Evolutionary conservation across 2,797 vertebrate species (phyloP), one percentile per base, ranked within the genome.

Genomic region (Calcarius lapponicus): DNA sequence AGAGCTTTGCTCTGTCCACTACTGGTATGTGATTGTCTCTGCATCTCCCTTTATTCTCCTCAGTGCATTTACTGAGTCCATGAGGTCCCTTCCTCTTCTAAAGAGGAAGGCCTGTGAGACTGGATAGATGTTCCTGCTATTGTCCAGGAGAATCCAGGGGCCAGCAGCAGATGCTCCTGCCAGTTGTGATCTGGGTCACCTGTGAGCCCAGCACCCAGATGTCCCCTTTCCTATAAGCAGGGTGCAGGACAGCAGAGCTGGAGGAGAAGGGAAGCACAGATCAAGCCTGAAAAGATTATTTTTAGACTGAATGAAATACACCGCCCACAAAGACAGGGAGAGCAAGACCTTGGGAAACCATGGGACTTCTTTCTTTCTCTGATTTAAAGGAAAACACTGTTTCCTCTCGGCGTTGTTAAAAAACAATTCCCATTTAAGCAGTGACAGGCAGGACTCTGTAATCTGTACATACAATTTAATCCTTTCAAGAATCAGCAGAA

Each of bases 381-480:
- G 51, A 84, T 88, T 96, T 93, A 88, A 90, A 97, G 95, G 62
- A 93, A 96, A 87, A 86, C 72, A 87, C 86, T 65, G 70, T 74
- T 94, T 95, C 83, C 78, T 96, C 90, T 48, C 42, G 93, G 84
- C n/a, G 92, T 94, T 97, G 95, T 96, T 97, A 91, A 97, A 96
- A 97, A 98, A 97, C 87, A 95, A 95, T 97, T 94, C 93, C 94
- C 93, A 93, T 95, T 96, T 95, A 96, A 97, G 92, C 90, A 91
- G 86, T 88, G 97, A 97, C 93, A 96, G 95, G 95, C 84, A 98
- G 98, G 98, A 98, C 98, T 98, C 98, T 96, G 98, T 98, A 97
- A 98, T 99, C 98, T 99, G 98, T 99, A 99, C 98, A 99, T 99
- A 99, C 98, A 99, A 98, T 99, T 99, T 99, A 99, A 99, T 99